Evolutionary conservation across 2,113 vertebrate species (phyloP), one percentile per base, ranked within the genome.

Genomic region (Cygnus buccinator): DNA sequence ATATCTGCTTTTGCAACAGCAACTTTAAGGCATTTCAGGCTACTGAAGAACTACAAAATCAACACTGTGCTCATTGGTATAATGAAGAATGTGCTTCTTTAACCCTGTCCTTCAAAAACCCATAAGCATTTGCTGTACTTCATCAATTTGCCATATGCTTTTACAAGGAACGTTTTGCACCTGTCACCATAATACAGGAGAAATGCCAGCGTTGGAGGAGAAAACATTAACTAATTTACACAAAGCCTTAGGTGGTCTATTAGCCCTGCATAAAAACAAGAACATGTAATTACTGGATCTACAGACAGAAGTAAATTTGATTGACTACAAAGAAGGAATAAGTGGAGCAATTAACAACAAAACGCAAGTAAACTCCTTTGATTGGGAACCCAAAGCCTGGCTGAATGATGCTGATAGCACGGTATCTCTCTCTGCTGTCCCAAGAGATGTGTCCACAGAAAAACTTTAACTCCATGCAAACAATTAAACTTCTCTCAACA

Each of bases 201-300:
- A 85, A 94, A 79, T 48, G 33, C 78, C 95, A 91, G 90, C 66
- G 46, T 94, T 74, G 74, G 87, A 93, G 85, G 72, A 93, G 79
- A 82, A 96, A 87, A 77, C 91, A 86, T 95, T 91, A 90, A 84
- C 89, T 93, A 75, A 96, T 93, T 93, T 87, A 94, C 94, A 91
- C 90, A 90, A 82, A 93, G 84, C 95, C 89, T 94, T 95, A 94
- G 97, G 96, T 93, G 93, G 90, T 95, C 96, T 75, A 95, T 94
- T 94, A 97, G 92, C 70, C 90, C 87, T 43, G 66, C 78, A 55
- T 74, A 80, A 87, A 96, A 95, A 29, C 78, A 85, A 72, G 87
- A 80, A 61, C 10, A 3, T 79, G 50, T 87, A 96, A 96, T 96
- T 96, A 90, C 82, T 95, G 71, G 66, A 89, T 76, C 62, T 55